Base-by-base conservation (phyloP, 2,888 invertebrate genomes). In the Pristionchus maxplancki region DNA sequence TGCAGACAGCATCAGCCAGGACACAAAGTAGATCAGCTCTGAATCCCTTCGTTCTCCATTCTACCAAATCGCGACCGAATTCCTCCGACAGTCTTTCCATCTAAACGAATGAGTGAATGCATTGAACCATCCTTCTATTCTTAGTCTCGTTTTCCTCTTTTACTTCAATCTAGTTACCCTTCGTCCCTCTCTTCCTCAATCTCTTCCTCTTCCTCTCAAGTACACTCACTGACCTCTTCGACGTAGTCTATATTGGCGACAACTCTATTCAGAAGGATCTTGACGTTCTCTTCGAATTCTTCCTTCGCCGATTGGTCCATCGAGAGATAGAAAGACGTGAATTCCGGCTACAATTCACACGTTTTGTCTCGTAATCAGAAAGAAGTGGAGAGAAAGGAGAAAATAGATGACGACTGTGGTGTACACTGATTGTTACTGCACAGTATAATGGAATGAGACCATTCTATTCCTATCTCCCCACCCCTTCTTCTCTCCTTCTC, bases 171-270 rank as follows among this genome's bases (percentile, higher is more conserved):
- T 67, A 34, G 34, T 67, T 67, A 34, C 67, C 67, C 34, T 67
- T 34, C 34, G 67, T 34, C 15, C 40, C 37, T 40, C 74, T 9
- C 74, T 67, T 40, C 74, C 24, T 40, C 31, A n/a, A n/a, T n/a
- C 40, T 40, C 40, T 74, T 74, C 74, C 37, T 74, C 74, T 74
- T 40, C 74, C 40, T 74, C 40, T 74, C 24, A 67, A 67, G 67
- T 67, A 34, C 67, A n/a, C n/a, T 64, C 64, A n/a, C n/a, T 34
- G 31, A 92, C 91, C 90, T 93, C 93, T 34, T 93, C 93, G 15
- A 91, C 88, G 85, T 90, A 91, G 85, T 93, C 93, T 40, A 93
- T 89, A 89, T 91, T 92, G 34, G 91, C 90, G 37, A 93, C 93
- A 20, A 91, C 89, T 82, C 94, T 93, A 86, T 94, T 93, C 74